Percentiles rank a stretch among this genome's conserved stretches.
phyloP scores from a whole-genome alignment of 2,113 vertebrate species.

The Rynchops niger region DNA sequence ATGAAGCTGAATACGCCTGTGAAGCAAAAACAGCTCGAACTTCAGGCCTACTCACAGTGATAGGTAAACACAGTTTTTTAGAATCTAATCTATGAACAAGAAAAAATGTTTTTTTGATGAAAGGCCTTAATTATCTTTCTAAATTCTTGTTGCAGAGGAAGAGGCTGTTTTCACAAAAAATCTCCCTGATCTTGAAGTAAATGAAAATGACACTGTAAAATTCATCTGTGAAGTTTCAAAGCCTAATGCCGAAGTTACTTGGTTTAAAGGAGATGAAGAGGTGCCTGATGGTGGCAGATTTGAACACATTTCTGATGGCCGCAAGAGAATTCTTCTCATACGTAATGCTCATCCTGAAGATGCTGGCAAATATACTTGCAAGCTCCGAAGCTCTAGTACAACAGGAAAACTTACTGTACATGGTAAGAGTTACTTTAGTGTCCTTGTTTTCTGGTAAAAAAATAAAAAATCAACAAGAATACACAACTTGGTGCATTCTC shows the following conservation, averaged over 20 bases:
- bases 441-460: background rate
- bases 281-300: conserved; percentile 92
- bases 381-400: conserved; percentile 83
- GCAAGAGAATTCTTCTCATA: conserved; percentile 89
- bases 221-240: conserved; percentile 96
- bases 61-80: conserved; percentile 78
- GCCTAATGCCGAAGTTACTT: conserved; percentile 86
- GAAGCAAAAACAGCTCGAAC: conserved; percentile 90
- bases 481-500: background rate
- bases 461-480: background rate
- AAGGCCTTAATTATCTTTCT: background rate
- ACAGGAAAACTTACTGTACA: conserved; percentile 87
- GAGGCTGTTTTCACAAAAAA: conserved; percentile 95
- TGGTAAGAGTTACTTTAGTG: conserved; percentile 73
- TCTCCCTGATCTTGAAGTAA: conserved; percentile 90
- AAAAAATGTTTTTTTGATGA: background rate
- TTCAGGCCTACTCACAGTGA: conserved; percentile 91
- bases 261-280: conserved; percentile 91
- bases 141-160: conserved; percentile 84
- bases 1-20: conserved; percentile 97
- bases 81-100: background rate
- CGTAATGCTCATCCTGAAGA: conserved; percentile 88
- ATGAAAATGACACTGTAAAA: conserved; percentile 92
- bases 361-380: conserved; percentile 86
- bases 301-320: conserved; percentile 87